Base-by-base conservation (phyloP, 2,888 invertebrate species). In the Litoditis marina region DNA sequence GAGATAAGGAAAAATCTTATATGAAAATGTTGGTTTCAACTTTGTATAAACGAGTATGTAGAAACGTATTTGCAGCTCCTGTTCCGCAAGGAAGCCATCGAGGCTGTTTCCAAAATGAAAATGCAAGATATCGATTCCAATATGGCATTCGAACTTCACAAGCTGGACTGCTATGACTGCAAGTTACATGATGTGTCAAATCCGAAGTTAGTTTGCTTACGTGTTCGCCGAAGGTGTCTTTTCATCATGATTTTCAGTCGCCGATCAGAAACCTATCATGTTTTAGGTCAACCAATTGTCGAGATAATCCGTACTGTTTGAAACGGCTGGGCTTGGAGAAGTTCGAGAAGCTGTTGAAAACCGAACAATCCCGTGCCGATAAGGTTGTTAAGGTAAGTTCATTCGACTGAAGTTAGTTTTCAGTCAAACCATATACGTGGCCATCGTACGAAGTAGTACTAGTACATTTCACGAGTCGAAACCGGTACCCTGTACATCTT, bases 281-380 rank as follows among this genome's bases (percentile, higher is more conserved):
- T 44, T 49, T 50, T 34, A 62, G 62, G 25, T 27, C 65, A 22
- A 44, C 61, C 25, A 77, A 77, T 60, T 78, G 78, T 60, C 71
- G 72, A 2, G 71, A 78, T 53, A 77, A 76, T 59, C 78, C 81
- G 22, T 78, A 73, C 46, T 81, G 81, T 53, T 71, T 80, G 8
- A 63, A 71, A 25, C 72, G 78, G 13, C 60, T 81, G 1, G 81
- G 81, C 6, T 56, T 78, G 36, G 80, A 82, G 52, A 79, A 78
- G 36, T 77, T 78, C 49, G 78, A 81, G 28, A 82, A 81, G 62
- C 53, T 78, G 55, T 66, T 77, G 36, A 69, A 69, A 34, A 50
- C 28, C 8, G 73, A 73, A 42, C 28, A 60, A 22, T 55, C 66
- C 42, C 66, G 61, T n/a, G 58, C 60, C 31, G 69, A 69, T 30